These are phyloP conservation scores for Nineta flava DNA, from an alignment of 2,888 invertebrate species.

Conservation along the genomic window DNA sequence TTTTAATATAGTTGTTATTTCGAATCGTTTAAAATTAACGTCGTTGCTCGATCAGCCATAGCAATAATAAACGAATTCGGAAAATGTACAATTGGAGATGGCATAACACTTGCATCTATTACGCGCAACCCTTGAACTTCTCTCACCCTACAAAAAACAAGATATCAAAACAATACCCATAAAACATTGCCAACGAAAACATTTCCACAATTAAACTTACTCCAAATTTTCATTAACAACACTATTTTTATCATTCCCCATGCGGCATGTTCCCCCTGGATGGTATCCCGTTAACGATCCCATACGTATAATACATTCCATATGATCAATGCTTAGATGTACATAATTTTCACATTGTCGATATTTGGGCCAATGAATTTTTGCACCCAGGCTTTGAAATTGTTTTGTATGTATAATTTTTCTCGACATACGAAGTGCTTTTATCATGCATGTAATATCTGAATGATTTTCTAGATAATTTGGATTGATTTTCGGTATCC, in stretches of 20 bases:
- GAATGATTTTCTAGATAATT: conserved; percentile 46
- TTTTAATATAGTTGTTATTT: neutral
- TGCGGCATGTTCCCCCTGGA: conserved; percentile 61
- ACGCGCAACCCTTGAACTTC: conserved; percentile 49
- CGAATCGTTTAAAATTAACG: conserved; percentile 30
- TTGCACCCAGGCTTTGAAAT: conserved; percentile 42
- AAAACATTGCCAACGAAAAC: neutral
- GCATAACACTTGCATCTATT: conserved; percentile 69
- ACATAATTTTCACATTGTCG: conserved; percentile 40
- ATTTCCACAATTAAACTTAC: conserved; percentile 23
- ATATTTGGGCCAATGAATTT: conserved; percentile 47
- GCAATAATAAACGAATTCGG: conserved; percentile 52
- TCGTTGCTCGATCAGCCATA: conserved; percentile 47
- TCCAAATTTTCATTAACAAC: conserved; percentile 53
- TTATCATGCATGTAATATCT: conserved; percentile 47
- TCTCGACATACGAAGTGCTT: conserved; percentile 26
- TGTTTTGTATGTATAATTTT: conserved; percentile 31
- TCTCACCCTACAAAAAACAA: conserved; percentile 40
- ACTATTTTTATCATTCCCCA: conserved; percentile 35
- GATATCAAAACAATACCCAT: neutral
- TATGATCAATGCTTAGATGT: conserved; percentile 32
- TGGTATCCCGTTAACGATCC: conserved; percentile 60
- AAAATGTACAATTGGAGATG: conserved; percentile 58
- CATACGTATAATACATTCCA: conserved; percentile 47
- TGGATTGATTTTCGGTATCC: conserved; percentile 54